Conservation (phyloP, 2,888 invertebrate genomes). For the Drosophila neutralis region DNA sequence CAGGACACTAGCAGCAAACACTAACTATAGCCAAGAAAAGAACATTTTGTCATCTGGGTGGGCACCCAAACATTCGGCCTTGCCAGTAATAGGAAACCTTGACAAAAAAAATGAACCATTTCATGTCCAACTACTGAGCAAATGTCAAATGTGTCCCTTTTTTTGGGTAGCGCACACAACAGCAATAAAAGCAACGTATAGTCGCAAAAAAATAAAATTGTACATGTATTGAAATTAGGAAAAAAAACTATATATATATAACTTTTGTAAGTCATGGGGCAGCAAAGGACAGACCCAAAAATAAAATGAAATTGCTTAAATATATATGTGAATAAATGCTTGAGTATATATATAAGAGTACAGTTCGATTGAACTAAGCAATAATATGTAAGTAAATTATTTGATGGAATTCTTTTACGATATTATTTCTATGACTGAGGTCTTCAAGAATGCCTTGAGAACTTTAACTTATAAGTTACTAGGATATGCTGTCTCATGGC, state of each 20-base stretch:
- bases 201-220: slow-evolving; percentile 5
- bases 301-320: slow-evolving; percentile 17
- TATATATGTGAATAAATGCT: slow-evolving; percentile 2
- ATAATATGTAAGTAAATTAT: slow-evolving; percentile 8
- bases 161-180: slow-evolving; percentile 27
- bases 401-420: slow-evolving; percentile 1
- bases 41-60: slow-evolving; percentile 30
- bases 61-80: slow-evolving; percentile 18
- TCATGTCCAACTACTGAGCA: slow-evolving; percentile 36
- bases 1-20: slow-evolving; percentile 11
- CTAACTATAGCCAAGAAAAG: slow-evolving; percentile 28
- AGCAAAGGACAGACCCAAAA: slow-evolving; percentile 25
- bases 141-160: slow-evolving; percentile 55
- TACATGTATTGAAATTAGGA: slow-evolving; percentile 38
- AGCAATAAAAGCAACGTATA: slow-evolving; percentile 2
- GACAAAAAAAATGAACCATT: slow-evolving; percentile 15
- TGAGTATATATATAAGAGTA: slow-evolving; percentile 15
- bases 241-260: slow-evolving; percentile 10
- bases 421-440: slow-evolving; percentile 5
- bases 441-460: background rate
- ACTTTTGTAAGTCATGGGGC: slow-evolving; percentile 32
- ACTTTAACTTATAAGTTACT: background rate
- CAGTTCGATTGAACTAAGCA: slow-evolving; percentile 8
- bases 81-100: slow-evolving; percentile 21
- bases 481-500: background rate